Evolutionary conservation across 2,797 vertebrate species (phyloP).

Genomic region (Macroramphosus scolopax): DNA sequence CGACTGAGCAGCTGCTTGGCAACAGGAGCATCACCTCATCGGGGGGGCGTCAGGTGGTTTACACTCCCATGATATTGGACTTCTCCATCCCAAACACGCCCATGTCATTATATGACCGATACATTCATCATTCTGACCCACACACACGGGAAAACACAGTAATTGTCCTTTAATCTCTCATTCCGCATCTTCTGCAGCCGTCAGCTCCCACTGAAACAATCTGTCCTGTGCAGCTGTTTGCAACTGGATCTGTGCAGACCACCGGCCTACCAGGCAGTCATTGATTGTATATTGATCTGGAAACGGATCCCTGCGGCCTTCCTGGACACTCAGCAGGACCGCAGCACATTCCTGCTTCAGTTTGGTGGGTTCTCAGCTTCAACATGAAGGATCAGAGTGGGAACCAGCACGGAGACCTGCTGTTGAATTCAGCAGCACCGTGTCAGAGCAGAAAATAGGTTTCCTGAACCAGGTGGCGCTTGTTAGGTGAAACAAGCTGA

Average conservation of each 20-base stretch:
- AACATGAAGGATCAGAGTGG: constrained; percentile 39
- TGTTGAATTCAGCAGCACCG: constrained; percentile 62
- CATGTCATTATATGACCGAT: too few species aligned
- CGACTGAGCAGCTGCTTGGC: constrained; percentile 36
- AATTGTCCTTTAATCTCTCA: neutral
- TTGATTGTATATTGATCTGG: constrained; percentile 40
- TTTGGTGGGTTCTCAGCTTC: constrained; percentile 7
- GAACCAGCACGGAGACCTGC: constrained; percentile 21
- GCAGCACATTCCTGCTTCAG: neutral
- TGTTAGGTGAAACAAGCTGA: neutral
- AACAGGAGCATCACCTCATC: constrained; percentile 5
- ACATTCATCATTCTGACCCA: too few species aligned
- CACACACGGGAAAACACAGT: too few species aligned
- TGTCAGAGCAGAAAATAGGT: constrained; percentile 35
- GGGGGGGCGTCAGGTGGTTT: too few species aligned
- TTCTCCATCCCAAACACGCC: too few species aligned
- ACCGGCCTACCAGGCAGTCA: constrained; percentile 14
- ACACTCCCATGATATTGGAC: too few species aligned
- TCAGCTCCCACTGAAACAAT: too few species aligned
- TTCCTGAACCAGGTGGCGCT: constrained; percentile 1
- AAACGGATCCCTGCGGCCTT: neutral
- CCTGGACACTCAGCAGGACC: constrained; percentile 1
- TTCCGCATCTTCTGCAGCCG: too few species aligned
- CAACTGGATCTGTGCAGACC: constrained; percentile 17
- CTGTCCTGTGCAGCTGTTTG: neutral